Percentiles rank a stretch among this genome's conserved stretches.
phyloP scores from a whole-genome alignment of 2,888 invertebrate genomes.

The Rotaria magnacalcarata region DNA sequence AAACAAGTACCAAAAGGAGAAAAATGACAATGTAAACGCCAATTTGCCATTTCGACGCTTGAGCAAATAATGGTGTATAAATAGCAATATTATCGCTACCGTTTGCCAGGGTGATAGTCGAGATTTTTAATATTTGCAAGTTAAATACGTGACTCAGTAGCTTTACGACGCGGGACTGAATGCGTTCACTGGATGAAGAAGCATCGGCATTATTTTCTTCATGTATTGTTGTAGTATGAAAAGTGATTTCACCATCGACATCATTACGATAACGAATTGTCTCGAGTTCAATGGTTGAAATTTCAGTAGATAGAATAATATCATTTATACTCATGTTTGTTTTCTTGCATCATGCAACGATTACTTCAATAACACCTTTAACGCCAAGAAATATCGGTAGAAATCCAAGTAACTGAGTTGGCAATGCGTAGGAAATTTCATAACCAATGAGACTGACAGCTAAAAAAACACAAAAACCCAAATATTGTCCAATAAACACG shows the following conservation, averaged over 20 bases:
- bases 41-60: conserved; percentile 12
- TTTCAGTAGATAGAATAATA: neutral
- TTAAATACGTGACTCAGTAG: neutral
- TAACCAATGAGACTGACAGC: neutral
- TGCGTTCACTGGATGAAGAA: no score
- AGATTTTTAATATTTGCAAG: neutral
- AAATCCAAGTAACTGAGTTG: neutral
- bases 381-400: neutral
- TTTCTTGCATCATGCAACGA: neutral
- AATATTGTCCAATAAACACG: conserved; percentile 23
- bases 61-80: conserved; percentile 22
- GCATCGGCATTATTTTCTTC: neutral
- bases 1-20: neutral
- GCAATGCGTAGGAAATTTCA: neutral
- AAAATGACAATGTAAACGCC: neutral
- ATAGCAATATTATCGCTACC: conserved; percentile 10
- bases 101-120: neutral
- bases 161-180: no score
- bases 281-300: neutral
- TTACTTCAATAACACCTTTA: neutral
- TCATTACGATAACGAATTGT: neutral
- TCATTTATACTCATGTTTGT: neutral
- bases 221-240: neutral
- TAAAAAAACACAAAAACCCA: neutral
- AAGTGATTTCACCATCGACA: neutral